A percentile compares a stretch with the other conserved stretches of the same genome.
Evolutionary conservation across 2,113 vertebrate genomes (phyloP).

Genomic region (Columba janthina): DNA sequence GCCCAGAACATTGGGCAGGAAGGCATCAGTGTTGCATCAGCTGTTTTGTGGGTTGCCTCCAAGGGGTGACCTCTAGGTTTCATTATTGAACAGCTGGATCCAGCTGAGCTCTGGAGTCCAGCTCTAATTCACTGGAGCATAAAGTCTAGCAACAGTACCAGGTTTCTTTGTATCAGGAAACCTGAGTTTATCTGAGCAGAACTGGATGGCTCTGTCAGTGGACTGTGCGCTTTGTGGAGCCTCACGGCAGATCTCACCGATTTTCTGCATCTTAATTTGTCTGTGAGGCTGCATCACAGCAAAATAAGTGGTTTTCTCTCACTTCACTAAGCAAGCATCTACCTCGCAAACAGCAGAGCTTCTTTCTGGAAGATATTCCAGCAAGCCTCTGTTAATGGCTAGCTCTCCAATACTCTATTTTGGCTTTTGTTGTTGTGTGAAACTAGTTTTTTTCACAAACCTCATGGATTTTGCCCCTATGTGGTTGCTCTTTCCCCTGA

Average conservation of each 20-base stretch:
- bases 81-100: neutral
- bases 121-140: neutral
- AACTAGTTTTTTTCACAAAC: neutral
- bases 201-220: neutral
- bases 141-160: neutral
- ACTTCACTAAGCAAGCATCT: neutral
- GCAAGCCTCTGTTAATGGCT: neutral
- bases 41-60: neutral
- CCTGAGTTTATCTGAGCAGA: neutral
- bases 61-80: neutral
- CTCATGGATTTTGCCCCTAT: neutral
- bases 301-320: neutral
- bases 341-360: neutral
- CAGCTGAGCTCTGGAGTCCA: neutral
- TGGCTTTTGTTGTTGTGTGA: neutral
- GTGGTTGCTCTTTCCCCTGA: neutral
- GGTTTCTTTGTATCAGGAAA: neutral
- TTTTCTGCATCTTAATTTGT: neutral
- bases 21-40: neutral
- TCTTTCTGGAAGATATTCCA: neutral
- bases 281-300: neutral
- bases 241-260: accelerated
- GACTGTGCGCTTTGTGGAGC: neutral
- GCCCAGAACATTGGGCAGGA: neutral
- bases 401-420: neutral